Evolutionary conservation across 2,797 vertebrate genomes (phyloP).

Genomic region (Synaphobranchus kaupii): DNA sequence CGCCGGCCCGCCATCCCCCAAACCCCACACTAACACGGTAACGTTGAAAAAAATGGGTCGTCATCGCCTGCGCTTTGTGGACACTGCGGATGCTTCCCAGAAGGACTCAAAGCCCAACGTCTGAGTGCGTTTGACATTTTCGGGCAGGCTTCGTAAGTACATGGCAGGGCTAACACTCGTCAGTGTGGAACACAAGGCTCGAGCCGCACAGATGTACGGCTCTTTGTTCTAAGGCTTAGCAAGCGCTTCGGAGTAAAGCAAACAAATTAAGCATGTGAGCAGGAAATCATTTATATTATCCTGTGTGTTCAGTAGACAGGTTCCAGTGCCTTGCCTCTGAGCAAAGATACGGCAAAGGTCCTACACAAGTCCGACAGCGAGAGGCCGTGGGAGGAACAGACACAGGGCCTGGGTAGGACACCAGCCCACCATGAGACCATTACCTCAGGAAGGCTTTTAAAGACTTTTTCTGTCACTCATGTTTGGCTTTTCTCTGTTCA

Average conservation of each 20-base stretch:
- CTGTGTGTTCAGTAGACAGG: neutral
- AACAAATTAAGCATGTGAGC: neutral
- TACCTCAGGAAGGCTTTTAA: neutral
- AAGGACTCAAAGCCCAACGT: neutral
- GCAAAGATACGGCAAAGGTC: neutral
- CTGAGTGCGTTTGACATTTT: neutral
- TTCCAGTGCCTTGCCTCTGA: constrained; percentile 4
- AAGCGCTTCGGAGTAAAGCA: neutral
- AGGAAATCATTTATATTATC: constrained; percentile 11
- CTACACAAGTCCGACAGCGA: neutral
- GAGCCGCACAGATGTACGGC: too few relatives aligned
- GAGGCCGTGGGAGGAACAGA: neutral
- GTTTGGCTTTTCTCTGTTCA: neutral
- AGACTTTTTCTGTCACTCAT: neutral
- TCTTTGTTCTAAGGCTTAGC: constrained; percentile 9
- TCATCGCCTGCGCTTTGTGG: neutral
- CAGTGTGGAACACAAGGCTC: too few relatives aligned
- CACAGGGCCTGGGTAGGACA: neutral
- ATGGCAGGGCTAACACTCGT: neutral
- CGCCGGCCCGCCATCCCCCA: neutral
- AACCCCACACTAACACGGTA: neutral
- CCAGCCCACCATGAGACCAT: neutral
- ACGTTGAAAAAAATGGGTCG: neutral
- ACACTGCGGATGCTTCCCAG: neutral
- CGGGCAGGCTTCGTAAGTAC: neutral